Evolutionary conservation across 2,888 invertebrate species (phyloP), one percentile per base, ranked within the genome.

Genomic region (Ennomos erosarius): DNA sequence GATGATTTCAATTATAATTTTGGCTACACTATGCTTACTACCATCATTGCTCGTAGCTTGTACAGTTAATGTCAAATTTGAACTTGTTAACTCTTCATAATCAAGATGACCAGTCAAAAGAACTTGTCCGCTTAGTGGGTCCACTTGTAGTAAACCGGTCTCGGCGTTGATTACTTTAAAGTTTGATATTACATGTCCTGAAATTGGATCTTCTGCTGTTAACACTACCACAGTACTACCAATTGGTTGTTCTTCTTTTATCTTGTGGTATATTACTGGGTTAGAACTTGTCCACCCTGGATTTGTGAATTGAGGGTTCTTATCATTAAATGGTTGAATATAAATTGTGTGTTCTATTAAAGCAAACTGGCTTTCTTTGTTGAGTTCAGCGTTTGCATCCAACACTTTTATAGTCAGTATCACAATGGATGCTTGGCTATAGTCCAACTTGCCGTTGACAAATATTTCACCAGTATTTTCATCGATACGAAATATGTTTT

Each of bases 201-300:
- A 94, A 1, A 95, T 86, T 0, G 96, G 96, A 79, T 96, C 96
- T 78, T 95, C 95, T 0, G 96, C 96, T 65, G 93, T 93, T 4
- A 96, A 76, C 61, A 95, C 94, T 11, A 96, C 86, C 0, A 97
- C 86, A 0, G 95, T 95, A 45, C 96, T 95, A 0, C 96, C 96
- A 12, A 96, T 93, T 0, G 96, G 95, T 75, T 96, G 95, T 78
- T 97, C 97, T 82, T 97, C 97, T 57, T 95, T 95, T 8, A 97
- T 92, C 56, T 93, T 93, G 1, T 95, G 91, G 50, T 94, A 93
- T 35, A 97, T 95, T 0, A 94, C 86, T 0, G 96, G 95, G 66
- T 95, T 94, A 0, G 95, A 93, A 34, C 94, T 94, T 0, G 94
- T 94, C 97, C 97, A 97, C 1, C 95, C 95, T 0, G 94, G 79